phyloP scores from a whole-genome alignment of 2,888 invertebrate species.

The Eupeodes luniger region DNA sequence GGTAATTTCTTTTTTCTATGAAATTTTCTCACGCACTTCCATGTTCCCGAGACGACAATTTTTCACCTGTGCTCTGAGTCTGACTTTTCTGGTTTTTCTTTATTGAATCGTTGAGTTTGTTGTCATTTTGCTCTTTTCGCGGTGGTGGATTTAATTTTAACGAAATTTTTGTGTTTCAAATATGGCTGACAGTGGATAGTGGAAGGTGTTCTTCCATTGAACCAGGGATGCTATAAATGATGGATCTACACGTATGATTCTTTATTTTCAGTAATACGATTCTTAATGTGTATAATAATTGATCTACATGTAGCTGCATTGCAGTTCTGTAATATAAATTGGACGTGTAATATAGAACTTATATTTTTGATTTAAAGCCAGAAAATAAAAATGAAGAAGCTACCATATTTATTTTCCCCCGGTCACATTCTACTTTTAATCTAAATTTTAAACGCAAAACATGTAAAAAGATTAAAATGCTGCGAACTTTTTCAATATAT shows the following conservation, averaged over 20 bases:
- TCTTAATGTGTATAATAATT: too few species aligned
- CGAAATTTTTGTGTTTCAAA: conserved; percentile 39
- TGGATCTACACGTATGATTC: neutral
- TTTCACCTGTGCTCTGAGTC: conserved; percentile 77
- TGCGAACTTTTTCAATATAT: too few species aligned
- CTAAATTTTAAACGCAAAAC: too few species aligned
- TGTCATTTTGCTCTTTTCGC: conserved; percentile 72
- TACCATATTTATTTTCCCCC: too few species aligned
- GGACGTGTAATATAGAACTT: too few species aligned
- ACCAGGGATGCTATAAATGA: conserved; percentile 19
- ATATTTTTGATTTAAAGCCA: too few species aligned
- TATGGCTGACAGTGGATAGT: conserved; percentile 46
- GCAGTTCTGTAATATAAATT: too few species aligned
- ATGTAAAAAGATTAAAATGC: too few species aligned
- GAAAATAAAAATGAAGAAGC: too few species aligned
- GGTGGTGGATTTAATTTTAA: conserved; percentile 46
- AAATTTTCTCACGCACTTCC: conserved; percentile 76
- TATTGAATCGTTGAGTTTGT: conserved; percentile 74
- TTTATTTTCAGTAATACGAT: too few species aligned
- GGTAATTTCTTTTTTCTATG: conserved; percentile 49
- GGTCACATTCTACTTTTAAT: too few species aligned
- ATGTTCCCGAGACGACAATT: conserved; percentile 77
- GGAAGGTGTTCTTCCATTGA: neutral
- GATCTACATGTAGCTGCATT: too few species aligned
- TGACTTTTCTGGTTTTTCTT: conserved; percentile 77